A percentile compares a stretch with the other conserved stretches of the same genome.
Evolutionary conservation across 2,888 invertebrate species (phyloP).

Genomic region (Rutpela maculata): DNA sequence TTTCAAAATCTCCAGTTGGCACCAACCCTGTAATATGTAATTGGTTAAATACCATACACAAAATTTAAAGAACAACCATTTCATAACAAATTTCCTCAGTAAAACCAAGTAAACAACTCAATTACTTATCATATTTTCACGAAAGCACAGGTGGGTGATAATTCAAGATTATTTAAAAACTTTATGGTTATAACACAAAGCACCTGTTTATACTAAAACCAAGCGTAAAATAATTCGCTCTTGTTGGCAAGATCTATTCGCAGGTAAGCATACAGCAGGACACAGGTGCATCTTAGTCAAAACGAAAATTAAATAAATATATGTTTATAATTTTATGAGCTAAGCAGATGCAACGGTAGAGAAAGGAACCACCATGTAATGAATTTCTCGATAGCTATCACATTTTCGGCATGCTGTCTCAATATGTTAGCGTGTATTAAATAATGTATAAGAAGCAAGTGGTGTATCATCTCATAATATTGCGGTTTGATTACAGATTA

Average conservation of each 20-base stretch:
- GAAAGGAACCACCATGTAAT: conserved; percentile 38
- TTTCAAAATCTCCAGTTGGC: too few species aligned
- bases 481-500: neutral
- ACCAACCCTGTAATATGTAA: too few species aligned
- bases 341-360: conserved; percentile 32
- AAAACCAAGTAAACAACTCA: conserved; percentile 17
- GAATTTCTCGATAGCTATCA: conserved; percentile 41
- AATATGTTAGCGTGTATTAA: conserved; percentile 15
- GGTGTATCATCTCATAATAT: neutral
- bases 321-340: conserved; percentile 38
- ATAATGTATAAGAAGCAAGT: neutral
- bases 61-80: neutral
- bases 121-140: neutral
- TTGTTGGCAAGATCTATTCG: conserved; percentile 18
- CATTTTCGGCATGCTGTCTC: conserved; percentile 26
- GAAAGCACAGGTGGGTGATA: conserved; percentile 29
- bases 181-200: conserved; percentile 26
- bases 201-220: conserved; percentile 38
- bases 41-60: too few species aligned
- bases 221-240: conserved; percentile 10
- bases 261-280: conserved; percentile 29
- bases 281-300: conserved; percentile 47
- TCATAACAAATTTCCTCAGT: neutral
- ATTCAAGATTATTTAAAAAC: conserved; percentile 24
- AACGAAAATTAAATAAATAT: conserved; percentile 42